Base-by-base conservation (phyloP, 2,888 invertebrate species). In the Papilio protenor region DNA sequence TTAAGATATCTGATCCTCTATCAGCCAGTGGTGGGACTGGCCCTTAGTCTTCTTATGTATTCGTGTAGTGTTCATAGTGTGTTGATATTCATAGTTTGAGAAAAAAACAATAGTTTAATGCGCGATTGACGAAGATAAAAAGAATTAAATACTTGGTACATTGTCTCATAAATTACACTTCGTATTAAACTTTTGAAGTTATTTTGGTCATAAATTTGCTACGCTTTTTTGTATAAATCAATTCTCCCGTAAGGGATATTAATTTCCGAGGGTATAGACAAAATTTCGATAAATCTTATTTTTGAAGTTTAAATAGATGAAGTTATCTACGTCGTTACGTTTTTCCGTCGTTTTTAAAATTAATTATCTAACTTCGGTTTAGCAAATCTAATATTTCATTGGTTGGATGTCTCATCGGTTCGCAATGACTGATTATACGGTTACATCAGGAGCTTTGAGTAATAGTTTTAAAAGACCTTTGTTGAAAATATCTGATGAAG, bases 351-450 rank as follows among this genome's bases (percentile, higher is more conserved):
- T 75, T 64, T 77, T 77, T 77, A 73, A 72, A 77, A 77, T 77
- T 77, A 77, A 73, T 77, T 77, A 77, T 73, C 77, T 64, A 66
- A 77, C 73, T 77, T 77, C 73, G 45, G 52, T 55, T 52, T 66
- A 45, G 73, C 21, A 73, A 73, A 77, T 64, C 55, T 45, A 73
- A 77, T 55, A 73, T 66, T 73, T 77, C 72, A 73, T 21, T 72
- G 64, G 21, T 61, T 49, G 33, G 61, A 77, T 73, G 40, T 45
- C 40, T 66, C 66, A 8, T 77, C 64, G 40, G 52, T 73, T 64
- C 52, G 73, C 73, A 77, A 52, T 76, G 72, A 71, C 52, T 66
- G 45, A 77, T 77, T 73, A 77, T 57, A 66, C 64, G 64, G 64
- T 75, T 45, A 72, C 64, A 73, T 47, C 45, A 61, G 18, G 40